These are phyloP conservation scores for Solen grandis DNA, from an alignment of 1,140 invertebrate species.

Conservation along the genomic window DNA sequence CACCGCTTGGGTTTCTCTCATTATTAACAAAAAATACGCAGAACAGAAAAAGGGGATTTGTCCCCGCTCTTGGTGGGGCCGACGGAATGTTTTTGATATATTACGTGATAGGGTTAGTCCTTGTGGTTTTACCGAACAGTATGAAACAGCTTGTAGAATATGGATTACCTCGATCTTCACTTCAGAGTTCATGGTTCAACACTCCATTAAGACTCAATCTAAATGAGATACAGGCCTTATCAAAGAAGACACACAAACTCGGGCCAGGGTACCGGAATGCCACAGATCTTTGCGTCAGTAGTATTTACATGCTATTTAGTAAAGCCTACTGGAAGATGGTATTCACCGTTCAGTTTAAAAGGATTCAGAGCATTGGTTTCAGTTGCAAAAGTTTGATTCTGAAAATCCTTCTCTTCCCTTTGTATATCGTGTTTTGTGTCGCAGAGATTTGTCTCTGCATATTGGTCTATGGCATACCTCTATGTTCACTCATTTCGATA, in stretches of 20 bases:
- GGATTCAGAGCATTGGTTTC: background rate
- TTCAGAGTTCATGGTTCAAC: background rate
- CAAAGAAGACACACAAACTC: background rate
- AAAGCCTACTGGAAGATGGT: slow-evolving; percentile 2
- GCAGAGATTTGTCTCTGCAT: background rate
- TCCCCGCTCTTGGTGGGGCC: slow-evolving; percentile 32
- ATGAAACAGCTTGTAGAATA: slow-evolving; percentile 27
- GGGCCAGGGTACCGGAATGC: slow-evolving; percentile 23
- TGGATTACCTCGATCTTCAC: slow-evolving; percentile 31
- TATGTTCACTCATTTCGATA: background rate
- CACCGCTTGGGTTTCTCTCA: slow-evolving; percentile 22
- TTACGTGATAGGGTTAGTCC: slow-evolving; percentile 15
- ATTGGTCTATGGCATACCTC: too few relatives aligned
- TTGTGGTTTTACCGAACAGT: slow-evolving; percentile 35
- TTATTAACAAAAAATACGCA: slow-evolving; percentile 1
- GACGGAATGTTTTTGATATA: background rate
- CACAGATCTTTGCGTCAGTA: background rate
- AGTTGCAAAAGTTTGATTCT: background rate
- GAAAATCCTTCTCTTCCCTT: background rate
- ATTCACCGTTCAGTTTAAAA: background rate
- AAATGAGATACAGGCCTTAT: background rate
- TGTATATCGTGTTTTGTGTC: background rate
- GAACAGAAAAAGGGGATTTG: slow-evolving; percentile 14
- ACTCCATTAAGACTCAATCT: slow-evolving; percentile 23
- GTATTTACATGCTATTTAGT: slow-evolving; percentile 31